Base-by-base conservation (phyloP, 2,888 invertebrate genomes). In the Tenthredo amoena region DNA sequence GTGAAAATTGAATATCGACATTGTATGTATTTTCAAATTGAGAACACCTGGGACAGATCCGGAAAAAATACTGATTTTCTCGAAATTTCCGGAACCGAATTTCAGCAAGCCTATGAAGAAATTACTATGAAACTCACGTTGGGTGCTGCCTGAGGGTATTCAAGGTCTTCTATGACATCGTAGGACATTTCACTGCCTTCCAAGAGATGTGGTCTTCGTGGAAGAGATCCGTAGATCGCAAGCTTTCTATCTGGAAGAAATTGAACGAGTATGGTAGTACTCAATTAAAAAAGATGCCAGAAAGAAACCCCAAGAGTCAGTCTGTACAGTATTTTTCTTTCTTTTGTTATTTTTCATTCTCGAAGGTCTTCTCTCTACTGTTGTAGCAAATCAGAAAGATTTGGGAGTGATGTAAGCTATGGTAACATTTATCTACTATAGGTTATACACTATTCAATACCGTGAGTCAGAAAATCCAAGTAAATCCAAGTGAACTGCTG, bases 141-240 rank as follows among this genome's bases (percentile, higher is more conserved):
- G 43, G 92, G 91, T 85, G 91, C 89, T 87, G 91, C 91, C 88
- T 91, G 89, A 37, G 91, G 91, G 89, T 92, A 92, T 89, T 91
- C 90, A 86, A 90, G 90, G 87, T 91, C 91, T 85, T 92, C 91
- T 86, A 91, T 87, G 82, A 91, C 89, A 87, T 90, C 91, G 87
- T 91, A 90, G 84, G 90, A 90, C 89, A 91, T 89, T 86, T 91
- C 91, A 84, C 90, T 91, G 71, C 91, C 91, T 85, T 92, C 92
- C 86, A 90, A 87, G 87, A 90, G 91, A 85, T 91, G 90, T 82
- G 91, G 91, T 89, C 92, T 90, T 88, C 92, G 89, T n/a, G 92
- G 92, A 68, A 92, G 88, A 83, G 92, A 91, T 84, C 92, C 92
- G 88, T 91, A 92, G 88, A 90, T 90, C 84, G 91, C 89, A 86